Evolutionary conservation across 2,797 vertebrate genomes (phyloP).

Genomic region (Siniperca obscura): DNA sequence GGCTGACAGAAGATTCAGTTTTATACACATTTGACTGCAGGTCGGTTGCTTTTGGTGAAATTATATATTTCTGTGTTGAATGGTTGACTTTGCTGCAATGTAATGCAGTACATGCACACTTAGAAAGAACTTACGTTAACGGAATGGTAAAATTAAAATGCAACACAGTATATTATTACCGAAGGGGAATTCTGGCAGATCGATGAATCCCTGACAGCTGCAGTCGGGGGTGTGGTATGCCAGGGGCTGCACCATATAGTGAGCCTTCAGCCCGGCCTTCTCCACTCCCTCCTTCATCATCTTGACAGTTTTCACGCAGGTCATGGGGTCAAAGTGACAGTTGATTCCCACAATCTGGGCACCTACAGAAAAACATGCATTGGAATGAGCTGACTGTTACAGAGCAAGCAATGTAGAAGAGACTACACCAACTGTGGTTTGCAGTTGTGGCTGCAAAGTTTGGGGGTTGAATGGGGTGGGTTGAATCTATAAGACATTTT

Average conservation of each 20-base stretch:
- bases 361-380: conserved; percentile 79
- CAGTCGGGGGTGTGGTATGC: conserved; percentile 88
- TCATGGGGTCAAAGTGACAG: conserved; percentile 96
- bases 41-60: neutral
- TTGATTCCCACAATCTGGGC: conserved; percentile 94
- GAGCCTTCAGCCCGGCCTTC: conserved; percentile 90
- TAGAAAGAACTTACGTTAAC: neutral
- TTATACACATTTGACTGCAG: conserved; percentile 9
- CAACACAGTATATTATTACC: conserved; percentile 62
- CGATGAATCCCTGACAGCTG: conserved; percentile 94
- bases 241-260: conserved; percentile 93
- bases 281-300: conserved; percentile 90
- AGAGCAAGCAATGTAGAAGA: conserved; percentile 13
- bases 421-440: conserved; percentile 8
- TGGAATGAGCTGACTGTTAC: conserved; percentile 21
- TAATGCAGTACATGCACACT: neutral
- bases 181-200: conserved; percentile 97
- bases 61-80: neutral
- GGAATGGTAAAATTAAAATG: neutral
- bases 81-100: neutral
- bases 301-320: conserved; percentile 85
- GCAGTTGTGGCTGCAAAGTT: neutral
- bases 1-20: conserved; percentile 71
- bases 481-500: neutral
- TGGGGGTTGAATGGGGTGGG: no score